A percentile compares a stretch with the other conserved stretches of the same genome.
Conservation (phyloP, 2,888 invertebrate species). For the Agriopis marginaria region DNA sequence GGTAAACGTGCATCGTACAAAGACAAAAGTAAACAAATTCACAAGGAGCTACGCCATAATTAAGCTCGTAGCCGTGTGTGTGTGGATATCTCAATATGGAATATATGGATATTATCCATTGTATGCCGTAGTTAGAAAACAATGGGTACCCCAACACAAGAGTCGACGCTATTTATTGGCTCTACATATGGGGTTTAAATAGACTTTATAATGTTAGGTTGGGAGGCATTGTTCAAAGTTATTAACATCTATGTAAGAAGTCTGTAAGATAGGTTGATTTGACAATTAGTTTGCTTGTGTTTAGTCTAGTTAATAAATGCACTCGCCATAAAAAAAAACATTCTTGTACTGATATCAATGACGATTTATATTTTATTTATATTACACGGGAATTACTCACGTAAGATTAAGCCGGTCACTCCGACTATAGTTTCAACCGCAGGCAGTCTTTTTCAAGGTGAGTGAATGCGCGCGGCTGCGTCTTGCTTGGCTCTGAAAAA, state of each 20-base stretch:
- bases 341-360: background rate
- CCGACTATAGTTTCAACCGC: no score
- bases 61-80: conserved; percentile 36
- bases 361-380: background rate
- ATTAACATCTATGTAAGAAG: background rate
- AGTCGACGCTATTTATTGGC: conserved; percentile 66
- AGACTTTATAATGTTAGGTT: conserved; percentile 28
- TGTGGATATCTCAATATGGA: conserved; percentile 48
- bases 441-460: no score
- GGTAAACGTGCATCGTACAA: background rate
- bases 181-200: conserved; percentile 59
- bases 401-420: no score
- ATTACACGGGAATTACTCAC: no score
- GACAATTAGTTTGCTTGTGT: no score
- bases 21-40: conserved; percentile 16
- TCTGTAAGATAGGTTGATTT: no score
- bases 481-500: no score
- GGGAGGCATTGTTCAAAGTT: conserved; percentile 2
- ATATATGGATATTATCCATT: conserved; percentile 56
- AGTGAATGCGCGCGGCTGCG: no score
- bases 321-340: no score
- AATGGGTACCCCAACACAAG: conserved; percentile 63
- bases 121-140: conserved; percentile 68
- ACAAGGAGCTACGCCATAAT: conserved; percentile 42
- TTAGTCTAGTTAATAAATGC: no score